Base-by-base conservation (phyloP, 1,140 invertebrate genomes). In the Lasioglossum albipes region DNA sequence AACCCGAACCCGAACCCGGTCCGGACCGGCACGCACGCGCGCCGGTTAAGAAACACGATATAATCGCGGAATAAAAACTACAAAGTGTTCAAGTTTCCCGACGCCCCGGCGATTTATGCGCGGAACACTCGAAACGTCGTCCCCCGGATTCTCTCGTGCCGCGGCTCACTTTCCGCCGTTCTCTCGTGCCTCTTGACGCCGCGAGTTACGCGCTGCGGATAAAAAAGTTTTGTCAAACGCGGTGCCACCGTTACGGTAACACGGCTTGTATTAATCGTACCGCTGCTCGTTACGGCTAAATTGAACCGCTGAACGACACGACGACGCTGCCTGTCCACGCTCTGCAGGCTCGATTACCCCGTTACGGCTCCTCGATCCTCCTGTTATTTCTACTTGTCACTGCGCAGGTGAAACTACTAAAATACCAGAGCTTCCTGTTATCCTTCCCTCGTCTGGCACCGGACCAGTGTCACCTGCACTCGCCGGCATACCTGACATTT, bases 31-130 rank as follows among this genome's bases (percentile, higher is more conserved):
- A 36, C 49, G 27, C 69, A 18, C 62, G 42, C 49, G 75, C 62
- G 42, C 52, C 13, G 54, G 27, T 9, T n/a, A 82, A 82, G 75
- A 77, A 78, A 72, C 41, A 36, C 49, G 67, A 82, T 54, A 36
- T 79, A 73, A 82, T 82, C 68, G 75, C 52, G 54, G 16, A 27
- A 73, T 62, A 82, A 79, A 82, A 82, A 82, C 54, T 66, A 77
- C 74, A 65, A 72, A 82, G 75, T 66, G 64, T 78, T 70, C 70
- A 72, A 79, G 77, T 79, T 79, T 70, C 79, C 49, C 79, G 66
- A 36, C 59, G 79, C 18, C 27, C 13, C 31, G 36, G 36, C 66
- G 72, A 81, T 81, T 81, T 81, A 70, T 77, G 72, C 67, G 65
- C 79, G 74, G 42, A 77, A 81, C 79, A 31, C 73, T 80, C 73